A percentile compares a stretch with the other conserved stretches of the same genome.
Evolutionary conservation across 2,888 invertebrate genomes (phyloP).

Genomic region (Phorcus lineatus): DNA sequence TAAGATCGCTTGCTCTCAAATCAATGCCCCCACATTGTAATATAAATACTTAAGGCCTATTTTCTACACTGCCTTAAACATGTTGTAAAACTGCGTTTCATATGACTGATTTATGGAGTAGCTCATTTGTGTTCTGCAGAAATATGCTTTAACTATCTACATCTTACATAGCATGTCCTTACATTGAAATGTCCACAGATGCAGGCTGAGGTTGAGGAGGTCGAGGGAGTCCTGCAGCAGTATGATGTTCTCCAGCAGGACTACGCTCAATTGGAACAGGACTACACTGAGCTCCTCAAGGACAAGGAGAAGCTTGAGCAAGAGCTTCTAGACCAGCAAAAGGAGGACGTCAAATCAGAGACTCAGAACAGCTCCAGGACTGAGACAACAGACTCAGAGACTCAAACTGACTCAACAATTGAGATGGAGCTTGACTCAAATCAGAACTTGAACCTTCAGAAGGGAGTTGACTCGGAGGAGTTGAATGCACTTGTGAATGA

Average conservation of each 20-base stretch:
- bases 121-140: neutral
- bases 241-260: conserved; percentile 64
- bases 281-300: conserved; percentile 62
- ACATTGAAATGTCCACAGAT: conserved; percentile 16
- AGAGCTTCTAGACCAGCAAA: conserved; percentile 39
- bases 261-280: conserved; percentile 60
- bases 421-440: conserved; percentile 41
- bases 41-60: too few species aligned
- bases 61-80: too few species aligned
- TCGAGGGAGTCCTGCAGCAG: conserved; percentile 57
- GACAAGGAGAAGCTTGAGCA: conserved; percentile 66
- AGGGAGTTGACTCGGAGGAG: conserved; percentile 31
- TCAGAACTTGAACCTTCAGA: conserved; percentile 22
- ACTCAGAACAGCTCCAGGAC: neutral
- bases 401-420: neutral
- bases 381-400: too few species aligned
- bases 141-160: too few species aligned
- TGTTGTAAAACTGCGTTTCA: too few species aligned
- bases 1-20: too few species aligned
- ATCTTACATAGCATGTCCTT: too few species aligned
- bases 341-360: conserved; percentile 2
- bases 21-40: too few species aligned
- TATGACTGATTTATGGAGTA: too few species aligned
- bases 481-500: conserved; percentile 52
- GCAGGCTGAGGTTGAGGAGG: conserved; percentile 60